Base-by-base conservation (phyloP, 2,888 invertebrate species). In the Polymixis lichenea region DNA sequence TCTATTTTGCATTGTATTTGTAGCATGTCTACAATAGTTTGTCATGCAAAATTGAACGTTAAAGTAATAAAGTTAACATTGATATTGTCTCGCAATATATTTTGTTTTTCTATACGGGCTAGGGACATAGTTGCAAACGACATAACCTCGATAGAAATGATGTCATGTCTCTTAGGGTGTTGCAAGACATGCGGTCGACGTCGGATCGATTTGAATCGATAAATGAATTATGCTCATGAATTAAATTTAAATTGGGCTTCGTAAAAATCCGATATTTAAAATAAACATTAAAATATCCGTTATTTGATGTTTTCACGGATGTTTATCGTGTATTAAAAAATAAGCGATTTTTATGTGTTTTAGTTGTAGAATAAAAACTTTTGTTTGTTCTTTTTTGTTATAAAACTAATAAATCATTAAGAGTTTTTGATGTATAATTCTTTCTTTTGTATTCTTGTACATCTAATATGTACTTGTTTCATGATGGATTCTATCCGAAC, bases 81-180 rank as follows among this genome's bases (percentile, higher is more conserved):
- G 38, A 11, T 28, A 62, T 64, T 56, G 19, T 55, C 5, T 69
- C 25, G 28, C 25, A n/a, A 55, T 38, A 43, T 55, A 15, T 72
- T 49, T 71, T 78, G 67, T 49, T 80, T 75, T 65, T 69, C 6
- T 55, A 49, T 53, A 55, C 55, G 49, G 55, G 38, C 38, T 74
- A 51, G 43, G 43, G 28, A 25, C 51, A 38, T 55, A 43, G n/a
- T 56, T 43, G 55, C 49, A 51, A 75, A 60, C 1, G 25, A 60
- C 49, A 22, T 53, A 28, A 46, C 1, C 9, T 17, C 55, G 5
- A 38, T 68, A 58, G 46, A 15, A 68, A 60, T 38, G 25, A 32
- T 60, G 28, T 61, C 25, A 32, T 60, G 28, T 61, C 22, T 19
- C 25, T n/a, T 43, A 56, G 6, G 19, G 58, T 53, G 68, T 49